Base-by-base conservation (phyloP, 1,140 invertebrate genomes). In the Eurosta solidaginis region DNA sequence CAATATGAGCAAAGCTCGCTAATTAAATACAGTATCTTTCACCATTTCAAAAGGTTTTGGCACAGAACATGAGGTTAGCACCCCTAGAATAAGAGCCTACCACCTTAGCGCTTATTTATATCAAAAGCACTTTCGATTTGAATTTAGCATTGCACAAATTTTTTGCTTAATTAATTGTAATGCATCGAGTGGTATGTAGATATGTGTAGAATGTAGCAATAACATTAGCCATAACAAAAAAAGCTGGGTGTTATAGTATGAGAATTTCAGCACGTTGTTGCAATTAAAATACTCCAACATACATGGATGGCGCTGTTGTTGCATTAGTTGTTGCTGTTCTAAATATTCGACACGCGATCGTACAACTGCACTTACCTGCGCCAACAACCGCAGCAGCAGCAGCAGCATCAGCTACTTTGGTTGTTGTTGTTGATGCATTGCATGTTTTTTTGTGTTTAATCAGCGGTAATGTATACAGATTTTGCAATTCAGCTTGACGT, bases 381-480 rank as follows among this genome's bases (percentile, higher is more conserved):
- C 29, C 6, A n/a, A 33, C 54, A 4, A 20, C 54, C 17, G 29
- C n/a, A 47, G 45, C n/a, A n/a, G n/a, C n/a, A n/a, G n/a, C n/a
- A n/a, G 12, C 45, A 47, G 2, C 10, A 20, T 9, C 17, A n/a
- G n/a, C n/a, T n/a, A n/a, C n/a, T n/a, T n/a, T n/a, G n/a, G 22
- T 45, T 45, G 42, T 45, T 74, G 68, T 27, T n/a, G 68, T 27
- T 47, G 73, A 12, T 45, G 10, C 17, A 47, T 74, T 74, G 44
- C 44, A 45, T 40, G 44, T 22, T 74, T 85, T 85, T 49, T 84
- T 87, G 7, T 82, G 80, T 78, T 83, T 87, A 9, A 82, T 80
- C 74, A 83, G 81, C 1, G 86, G 86, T 17, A 87, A 78, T 1
- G 86, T 87, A 59, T 87, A 87, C 80, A 77, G 84, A 81, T 78